Evolutionary conservation across 1,140 invertebrate species (phyloP).

Genomic region (Littorina saxatilis): DNA sequence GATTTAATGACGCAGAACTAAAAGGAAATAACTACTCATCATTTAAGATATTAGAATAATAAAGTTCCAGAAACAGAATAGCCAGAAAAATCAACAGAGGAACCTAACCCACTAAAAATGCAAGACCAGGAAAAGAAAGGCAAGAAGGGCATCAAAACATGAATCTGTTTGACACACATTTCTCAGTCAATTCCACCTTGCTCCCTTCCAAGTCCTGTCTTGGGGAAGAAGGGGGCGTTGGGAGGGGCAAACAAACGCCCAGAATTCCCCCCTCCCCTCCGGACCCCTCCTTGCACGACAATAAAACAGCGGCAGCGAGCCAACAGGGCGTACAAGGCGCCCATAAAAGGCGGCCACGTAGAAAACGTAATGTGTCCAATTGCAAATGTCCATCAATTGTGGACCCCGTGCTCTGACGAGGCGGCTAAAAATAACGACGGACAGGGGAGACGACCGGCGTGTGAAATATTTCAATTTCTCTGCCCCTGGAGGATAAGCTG

Average conservation of each 20-base stretch:
- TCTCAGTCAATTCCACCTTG: background rate
- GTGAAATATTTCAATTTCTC: constrained; percentile 22
- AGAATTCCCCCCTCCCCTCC: background rate
- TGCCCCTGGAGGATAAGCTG: constrained; percentile 13
- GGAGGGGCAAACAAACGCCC: constrained; percentile 28
- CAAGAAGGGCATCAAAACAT: too few relatives aligned
- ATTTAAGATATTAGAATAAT: too few relatives aligned
- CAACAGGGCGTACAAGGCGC: constrained; percentile 17
- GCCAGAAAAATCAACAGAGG: too few relatives aligned
- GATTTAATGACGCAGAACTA: too few relatives aligned
- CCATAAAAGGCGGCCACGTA: constrained; percentile 28
- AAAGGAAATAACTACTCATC: too few relatives aligned
- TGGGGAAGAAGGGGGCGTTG: too few relatives aligned
- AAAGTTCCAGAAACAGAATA: too few relatives aligned
- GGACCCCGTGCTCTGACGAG: background rate
- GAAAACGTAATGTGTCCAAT: constrained; percentile 33
- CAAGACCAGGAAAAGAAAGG: too few relatives aligned
- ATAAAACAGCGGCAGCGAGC: constrained; percentile 3
- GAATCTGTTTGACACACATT: too few relatives aligned
- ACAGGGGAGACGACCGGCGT: background rate
- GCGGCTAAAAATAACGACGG: constrained; percentile 15
- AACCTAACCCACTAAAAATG: too few relatives aligned
- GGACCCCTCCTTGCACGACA: background rate
- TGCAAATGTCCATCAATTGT: constrained; percentile 19
- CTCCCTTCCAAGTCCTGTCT: background rate